Percentiles rank a stretch among this genome's conserved stretches.
Conservation (phyloP, 35 echinoderm and acorn worm genomes). For the Nesometra sesokonis region DNA sequence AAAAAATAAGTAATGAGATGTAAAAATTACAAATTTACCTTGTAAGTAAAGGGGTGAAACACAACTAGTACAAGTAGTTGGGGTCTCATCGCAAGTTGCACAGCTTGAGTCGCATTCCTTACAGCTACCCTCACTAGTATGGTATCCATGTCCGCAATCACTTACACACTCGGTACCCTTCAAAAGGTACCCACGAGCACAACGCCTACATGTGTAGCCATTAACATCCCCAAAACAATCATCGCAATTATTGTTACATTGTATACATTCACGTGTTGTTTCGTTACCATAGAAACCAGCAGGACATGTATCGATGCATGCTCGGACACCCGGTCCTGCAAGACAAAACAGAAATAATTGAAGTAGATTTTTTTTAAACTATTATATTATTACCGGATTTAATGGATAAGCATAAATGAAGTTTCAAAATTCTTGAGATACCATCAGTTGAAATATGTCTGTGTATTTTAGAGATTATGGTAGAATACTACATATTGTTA, state of each 20-base stretch:
- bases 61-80: constrained; percentile 65
- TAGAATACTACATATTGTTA: too few species aligned
- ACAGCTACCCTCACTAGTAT: constrained; percentile 15
- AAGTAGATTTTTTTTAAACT: background rate
- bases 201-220: constrained; percentile 33
- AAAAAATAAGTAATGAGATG: background rate
- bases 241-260: constrained; percentile 33
- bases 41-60: constrained; percentile 16
- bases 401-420: background rate
- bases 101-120: constrained; percentile 35
- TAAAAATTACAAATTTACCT: constrained; percentile 32
- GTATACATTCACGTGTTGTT: constrained; percentile 17
- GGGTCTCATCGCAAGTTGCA: constrained; percentile 30
- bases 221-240: constrained; percentile 5
- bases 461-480: too few species aligned
- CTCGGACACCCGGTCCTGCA: constrained; percentile 59
- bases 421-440: too few species aligned
- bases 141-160: constrained; percentile 38
- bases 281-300: constrained; percentile 39
- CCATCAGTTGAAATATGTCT: too few species aligned
- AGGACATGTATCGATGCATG: constrained; percentile 51
- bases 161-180: constrained; percentile 43
- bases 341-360: background rate
- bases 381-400: background rate
- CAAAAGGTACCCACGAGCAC: constrained; percentile 34